These are phyloP conservation scores for Molossus alvarezi DNA, from an alignment of 2,797 vertebrate species.

Conservation along the genomic window DNA sequence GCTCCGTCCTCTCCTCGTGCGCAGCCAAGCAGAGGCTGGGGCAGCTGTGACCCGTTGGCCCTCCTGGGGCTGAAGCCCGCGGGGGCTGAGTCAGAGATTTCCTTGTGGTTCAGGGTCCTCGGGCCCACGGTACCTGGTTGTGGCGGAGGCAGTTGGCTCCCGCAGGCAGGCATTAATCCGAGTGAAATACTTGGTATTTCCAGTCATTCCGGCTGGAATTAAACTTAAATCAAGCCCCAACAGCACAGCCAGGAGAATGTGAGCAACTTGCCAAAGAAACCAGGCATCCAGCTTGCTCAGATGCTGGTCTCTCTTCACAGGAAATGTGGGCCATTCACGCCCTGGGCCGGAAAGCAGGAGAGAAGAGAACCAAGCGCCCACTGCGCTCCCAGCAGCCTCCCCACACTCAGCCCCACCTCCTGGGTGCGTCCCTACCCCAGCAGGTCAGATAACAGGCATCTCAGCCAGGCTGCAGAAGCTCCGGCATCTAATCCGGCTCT, in stretches of 20 bases:
- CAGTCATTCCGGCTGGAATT: constrained; percentile 84
- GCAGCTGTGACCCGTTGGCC: neutral
- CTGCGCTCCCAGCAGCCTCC: fast-evolving
- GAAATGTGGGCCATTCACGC: neutral
- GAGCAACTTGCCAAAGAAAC: constrained; percentile 32
- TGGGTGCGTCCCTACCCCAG: fast-evolving
- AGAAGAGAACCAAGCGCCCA: fast-evolving
- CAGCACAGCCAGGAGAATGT: constrained; percentile 73
- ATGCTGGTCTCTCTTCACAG: neutral
- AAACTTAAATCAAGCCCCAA: constrained; percentile 71
- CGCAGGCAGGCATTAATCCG: constrained; percentile 75
- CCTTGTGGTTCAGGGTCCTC: constrained; percentile 75
- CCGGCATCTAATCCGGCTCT: neutral
- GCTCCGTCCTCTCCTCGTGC: neutral
- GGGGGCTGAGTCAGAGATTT: constrained; percentile 78
- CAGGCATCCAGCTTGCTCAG: constrained; percentile 9
- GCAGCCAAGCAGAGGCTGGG: neutral
- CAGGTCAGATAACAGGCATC: neutral
- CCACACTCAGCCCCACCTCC: neutral
- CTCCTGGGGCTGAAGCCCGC: constrained; percentile 42
- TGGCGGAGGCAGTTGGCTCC: constrained; percentile 51
- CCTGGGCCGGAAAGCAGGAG: neutral
- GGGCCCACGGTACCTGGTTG: constrained; percentile 71
- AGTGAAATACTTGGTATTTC: constrained; percentile 84
- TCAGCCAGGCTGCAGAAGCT: neutral